Evolutionary conservation across 2,888 invertebrate genomes (phyloP), one percentile per base, ranked within the genome.

Genomic region (Pherbina coryleti): DNA sequence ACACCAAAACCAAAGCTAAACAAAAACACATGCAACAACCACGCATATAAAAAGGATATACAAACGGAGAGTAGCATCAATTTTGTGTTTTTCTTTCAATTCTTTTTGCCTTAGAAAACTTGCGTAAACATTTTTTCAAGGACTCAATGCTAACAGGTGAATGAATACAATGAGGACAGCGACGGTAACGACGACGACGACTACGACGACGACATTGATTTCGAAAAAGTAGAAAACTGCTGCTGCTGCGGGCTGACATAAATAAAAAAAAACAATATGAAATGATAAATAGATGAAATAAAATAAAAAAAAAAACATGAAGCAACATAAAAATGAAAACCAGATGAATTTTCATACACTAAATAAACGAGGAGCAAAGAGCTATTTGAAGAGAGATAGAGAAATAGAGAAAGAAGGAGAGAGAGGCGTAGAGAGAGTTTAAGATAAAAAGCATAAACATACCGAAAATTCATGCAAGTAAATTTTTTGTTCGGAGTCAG

Each of bases 81-180:
- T 80, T 81, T 78, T 82, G 83, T 83, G 83, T 77, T 78, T 77
- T 74, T 79, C 67, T 78, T 79, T 78, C 82, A 78, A 79, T 80
- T 80, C 78, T 75, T 78, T 82, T 71, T 78, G 64, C 76, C 75
- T 75, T 62, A 78, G 66, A 82, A 78, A 44, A 72, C 79, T 81
- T 81, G 82, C 81, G 80, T 81, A 82, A 83, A 83, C 84, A 82
- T 72, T 83, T 80, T 85, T 86, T 86, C 85, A 86, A 86, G 86
- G 87, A 86, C 86, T 86, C 81, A 80, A 86, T 85, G 87, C 86
- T 86, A 86, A 86, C 86, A 86, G 86, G 86, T 86, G 86, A 78
- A 79, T 70, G 64, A 62, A 74, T 28, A 85, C 82, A 86, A 85
- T 83, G 83, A 82, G 82, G 80, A 82, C 81, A 17, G n/a, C 17